Base-by-base conservation (phyloP, 2,797 vertebrate genomes). In the Peromyscus aztecus region DNA sequence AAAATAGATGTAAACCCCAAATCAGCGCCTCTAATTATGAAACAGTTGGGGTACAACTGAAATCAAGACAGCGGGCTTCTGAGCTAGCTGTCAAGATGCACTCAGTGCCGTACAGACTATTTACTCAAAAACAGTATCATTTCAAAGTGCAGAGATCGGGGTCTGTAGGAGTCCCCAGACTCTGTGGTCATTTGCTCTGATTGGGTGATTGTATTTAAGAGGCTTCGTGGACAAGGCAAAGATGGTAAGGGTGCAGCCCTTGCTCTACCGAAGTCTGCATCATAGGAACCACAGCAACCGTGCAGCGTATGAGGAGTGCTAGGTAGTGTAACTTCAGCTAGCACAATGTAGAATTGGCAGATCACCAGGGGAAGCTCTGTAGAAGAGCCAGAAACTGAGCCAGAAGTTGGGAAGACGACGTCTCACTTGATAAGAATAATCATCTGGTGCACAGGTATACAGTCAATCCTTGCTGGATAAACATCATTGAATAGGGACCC, bases 1-100 rank as follows among this genome's bases (percentile, higher is more conserved):
- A 88, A 95, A 84, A 91, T 75, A 97, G 83, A 97, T 19, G n/a
- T 31, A 71, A 94, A 81, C 76, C 87, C 69, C 0, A 92, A 90
- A 83, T 83, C 94, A 87, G 88, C 93, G 24, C 27, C 59, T 88
- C 86, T 87, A 46, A 95, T 84, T 94, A 89, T 81, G 52, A 96
- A 95, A 77, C 75, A 37, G 93, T 89, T 69, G n/a, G 78, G 87
- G 76, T 77, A 40, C 49, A 82, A 81, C 17, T 21, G n/a, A 67
- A 84, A 86, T 63, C 57, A 65, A 91, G 59, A 75, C 1, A 82
- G 77, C 0, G 43, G 40, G 63, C 73, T 13, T 21, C 69, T 19
- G 21, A 55, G 90, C 77, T 17, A 61, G 34, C 37, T 59, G 71
- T 23, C 75, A 75, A 43, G 37, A 29, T 8, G 34, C 24, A 2